Percentiles rank a stretch among this genome's conserved stretches.
These are phyloP conservation scores for Grus americana DNA, from an alignment of 2,113 vertebrate species.

Conservation along the genomic window DNA sequence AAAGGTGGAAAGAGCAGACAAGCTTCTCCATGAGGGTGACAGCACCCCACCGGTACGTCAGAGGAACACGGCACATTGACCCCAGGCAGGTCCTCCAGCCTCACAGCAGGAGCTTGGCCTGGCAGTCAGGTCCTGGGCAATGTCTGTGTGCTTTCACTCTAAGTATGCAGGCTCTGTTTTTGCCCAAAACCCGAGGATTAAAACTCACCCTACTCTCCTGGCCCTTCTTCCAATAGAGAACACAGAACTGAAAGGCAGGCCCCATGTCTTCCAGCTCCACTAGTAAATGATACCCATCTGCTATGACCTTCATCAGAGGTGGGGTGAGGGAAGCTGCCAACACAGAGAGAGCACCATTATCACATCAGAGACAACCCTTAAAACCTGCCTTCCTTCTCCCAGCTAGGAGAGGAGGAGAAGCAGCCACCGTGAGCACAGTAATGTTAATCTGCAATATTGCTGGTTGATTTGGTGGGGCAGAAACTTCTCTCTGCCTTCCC, in stretches of 20 bases:
- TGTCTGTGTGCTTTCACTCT: not conserved
- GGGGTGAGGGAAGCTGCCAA: conserved; percentile 73
- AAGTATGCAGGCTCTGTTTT: not conserved
- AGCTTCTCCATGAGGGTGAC: not conserved
- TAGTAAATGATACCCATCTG: conserved; percentile 63
- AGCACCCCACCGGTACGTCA: not conserved
- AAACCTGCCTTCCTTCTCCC: not conserved
- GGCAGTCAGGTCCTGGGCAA: not conserved
- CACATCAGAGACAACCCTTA: not conserved
- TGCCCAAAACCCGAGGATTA: not conserved
- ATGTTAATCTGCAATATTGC: not conserved
- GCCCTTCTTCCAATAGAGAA: conserved; percentile 72
- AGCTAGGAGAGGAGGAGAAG: not conserved
- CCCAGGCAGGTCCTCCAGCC: not conserved
- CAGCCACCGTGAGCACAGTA: not conserved
- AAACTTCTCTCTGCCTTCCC: not conserved
- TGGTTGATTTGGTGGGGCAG: not conserved
- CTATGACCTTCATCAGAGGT: conserved; percentile 58
- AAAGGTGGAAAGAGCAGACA: not conserved
- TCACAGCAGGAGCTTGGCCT: not conserved
- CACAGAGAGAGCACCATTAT: conserved; percentile 11
- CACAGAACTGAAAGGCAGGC: conserved; percentile 62
- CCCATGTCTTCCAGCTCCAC: conserved; percentile 75
- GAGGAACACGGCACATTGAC: not conserved
- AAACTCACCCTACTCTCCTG: conserved; percentile 66